These are phyloP conservation scores for Aplysia californica DNA, from an alignment of 1,140 invertebrate species.

Conservation along the genomic window DNA sequence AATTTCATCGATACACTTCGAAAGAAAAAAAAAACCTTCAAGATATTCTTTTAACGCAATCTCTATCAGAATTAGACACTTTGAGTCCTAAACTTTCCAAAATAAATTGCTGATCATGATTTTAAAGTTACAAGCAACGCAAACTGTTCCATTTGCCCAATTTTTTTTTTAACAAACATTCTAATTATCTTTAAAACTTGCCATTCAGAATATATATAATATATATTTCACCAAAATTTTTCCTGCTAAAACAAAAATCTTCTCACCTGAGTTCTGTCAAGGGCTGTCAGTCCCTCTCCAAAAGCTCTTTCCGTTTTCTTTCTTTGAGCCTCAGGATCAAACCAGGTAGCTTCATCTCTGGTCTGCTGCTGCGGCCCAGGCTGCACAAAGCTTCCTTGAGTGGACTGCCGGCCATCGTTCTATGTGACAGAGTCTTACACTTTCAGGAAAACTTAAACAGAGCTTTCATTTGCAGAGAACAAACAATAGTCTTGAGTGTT, in stretches of 20 bases:
- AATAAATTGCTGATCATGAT: neutral
- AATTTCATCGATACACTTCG: no score
- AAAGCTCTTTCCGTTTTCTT: conserved; percentile 31
- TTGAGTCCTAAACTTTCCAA: neutral
- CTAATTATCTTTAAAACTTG: no score
- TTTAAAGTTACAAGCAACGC: neutral
- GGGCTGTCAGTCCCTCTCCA: conserved; percentile 32
- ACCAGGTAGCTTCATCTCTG: neutral
- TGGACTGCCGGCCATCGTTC: conserved; percentile 23
- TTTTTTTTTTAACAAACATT: neutral
- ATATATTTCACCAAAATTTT: neutral
- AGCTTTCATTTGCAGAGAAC: neutral
- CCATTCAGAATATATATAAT: neutral
- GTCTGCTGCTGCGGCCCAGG: neutral
- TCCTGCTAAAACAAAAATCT: neutral
- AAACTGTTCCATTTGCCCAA: neutral
- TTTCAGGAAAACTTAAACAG: conserved; percentile 26
- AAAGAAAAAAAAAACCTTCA: no score
- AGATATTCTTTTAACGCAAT: no score
- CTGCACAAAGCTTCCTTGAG: neutral
- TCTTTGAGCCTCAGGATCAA: neutral
- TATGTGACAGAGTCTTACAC: conserved; percentile 30
- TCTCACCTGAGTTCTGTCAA: conserved; percentile 24
- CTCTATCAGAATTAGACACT: no score
- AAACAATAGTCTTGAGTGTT: neutral